Evolutionary conservation across 2,888 invertebrate species (phyloP), one percentile per base, ranked within the genome.

Genomic region (Selenia dentaria): DNA sequence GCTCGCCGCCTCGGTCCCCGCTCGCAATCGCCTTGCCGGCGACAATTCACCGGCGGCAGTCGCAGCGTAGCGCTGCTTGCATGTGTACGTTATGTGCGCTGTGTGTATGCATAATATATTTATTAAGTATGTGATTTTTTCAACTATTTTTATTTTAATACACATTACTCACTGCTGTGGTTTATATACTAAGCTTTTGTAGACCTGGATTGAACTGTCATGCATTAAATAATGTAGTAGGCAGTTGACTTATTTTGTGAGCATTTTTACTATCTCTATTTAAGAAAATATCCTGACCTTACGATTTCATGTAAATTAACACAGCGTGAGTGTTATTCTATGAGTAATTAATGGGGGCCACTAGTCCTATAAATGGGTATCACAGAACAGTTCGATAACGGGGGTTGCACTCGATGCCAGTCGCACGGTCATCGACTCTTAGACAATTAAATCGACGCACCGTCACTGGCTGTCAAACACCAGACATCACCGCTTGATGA

Each of bases 371-470:
- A 43, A 48, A 55, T 53, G 55, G 51, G 45, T 45, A 54, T 55
- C 47, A 44, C 50, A 57, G 46, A 51, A 53, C 50, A 41, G 54
- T 54, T 47, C 39, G 44, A 32, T 55, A 50, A 39, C 51, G 59
- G 55, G 52, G 57, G 64, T 49, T 70, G 68, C 65, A 73, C 66
- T 73, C 74, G 69, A 74, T 40, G 44, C 36, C 44, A 48, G 46
- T 73, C 67, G 60, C 67, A 76, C 83, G 85, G 85, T 84, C 85
- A 84, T 80, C 82, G 84, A 83, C 84, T 74, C 70, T 50, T 62
- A 65, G 76, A 77, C 79, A 83, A 84, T 81, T 81, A 79, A 78
- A 81, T 77, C 70, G 69, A 71, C 72, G 74, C 11, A 40, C 41
- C 37, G 47, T 47, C 47, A 31, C 36, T 39, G 68, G 68, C 65